A percentile compares a stretch with the other conserved stretches of the same genome.
These are phyloP conservation scores for Zoanthus solanderi DNA, from an alignment of 92 coral and sea anemone genomes.

Conservation along the genomic window DNA sequence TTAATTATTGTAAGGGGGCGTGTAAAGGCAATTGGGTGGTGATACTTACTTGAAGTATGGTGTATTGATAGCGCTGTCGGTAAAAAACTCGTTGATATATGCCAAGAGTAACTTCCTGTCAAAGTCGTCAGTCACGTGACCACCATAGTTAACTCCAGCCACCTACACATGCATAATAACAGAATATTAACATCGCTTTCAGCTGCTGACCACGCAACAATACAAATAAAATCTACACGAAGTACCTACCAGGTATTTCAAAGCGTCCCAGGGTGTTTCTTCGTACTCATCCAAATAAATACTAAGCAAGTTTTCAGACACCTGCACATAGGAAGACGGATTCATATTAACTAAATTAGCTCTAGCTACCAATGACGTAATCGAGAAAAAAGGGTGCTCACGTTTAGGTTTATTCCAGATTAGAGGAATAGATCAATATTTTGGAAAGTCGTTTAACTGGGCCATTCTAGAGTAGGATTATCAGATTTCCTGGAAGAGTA, in stretches of 20 bases:
- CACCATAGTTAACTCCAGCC: conserved; percentile 99
- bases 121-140: conserved; percentile 99
- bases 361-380: no score
- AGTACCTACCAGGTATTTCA: conserved; percentile 90
- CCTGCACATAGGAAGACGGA: conserved; percentile 48
- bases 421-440: no score
- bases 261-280: conserved; percentile 99
- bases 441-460: no score
- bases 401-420: no score
- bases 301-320: conserved; percentile 94
- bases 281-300: conserved; percentile 98
- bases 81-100: conserved; percentile 93
- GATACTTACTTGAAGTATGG: conserved; percentile 90
- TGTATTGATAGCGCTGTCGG: conserved; percentile 84
- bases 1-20: no score
- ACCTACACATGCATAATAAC: conserved; percentile 57
- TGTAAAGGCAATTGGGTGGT: background rate
- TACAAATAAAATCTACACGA: background rate
- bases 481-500: no score
- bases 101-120: conserved; percentile 96
- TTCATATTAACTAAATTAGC: background rate
- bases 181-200: background rate
- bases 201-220: background rate
- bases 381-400: no score
- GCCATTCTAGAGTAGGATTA: no score